phyloP scores from a whole-genome alignment of 2,888 invertebrate species.

The Augiades crinisus region DNA sequence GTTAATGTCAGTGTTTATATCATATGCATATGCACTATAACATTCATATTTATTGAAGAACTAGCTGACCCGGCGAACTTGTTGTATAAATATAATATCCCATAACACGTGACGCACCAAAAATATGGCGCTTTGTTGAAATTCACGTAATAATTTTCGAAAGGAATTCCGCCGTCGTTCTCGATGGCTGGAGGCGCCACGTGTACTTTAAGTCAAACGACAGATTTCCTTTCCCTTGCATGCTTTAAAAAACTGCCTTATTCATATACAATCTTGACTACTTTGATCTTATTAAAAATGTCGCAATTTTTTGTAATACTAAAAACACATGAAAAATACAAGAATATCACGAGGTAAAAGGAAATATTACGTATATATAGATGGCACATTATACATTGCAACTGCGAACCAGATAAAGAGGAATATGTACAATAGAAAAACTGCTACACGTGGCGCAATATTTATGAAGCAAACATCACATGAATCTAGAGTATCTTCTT shows the following conservation, averaged over 20 bases:
- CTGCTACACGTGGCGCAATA: neutral
- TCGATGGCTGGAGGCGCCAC: conserved; percentile 17
- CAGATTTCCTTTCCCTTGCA: conserved; percentile 11
- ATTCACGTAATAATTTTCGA: conserved; percentile 19
- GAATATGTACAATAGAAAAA: too few species aligned
- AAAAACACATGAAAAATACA: too few species aligned
- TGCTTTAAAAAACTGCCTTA: conserved; percentile 11
- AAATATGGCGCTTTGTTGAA: conserved; percentile 11
- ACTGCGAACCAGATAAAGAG: neutral
- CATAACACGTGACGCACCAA: neutral
- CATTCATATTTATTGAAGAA: too few species aligned
- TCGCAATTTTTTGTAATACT: too few species aligned
- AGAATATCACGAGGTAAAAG: too few species aligned
- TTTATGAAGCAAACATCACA: neutral
- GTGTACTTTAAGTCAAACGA: conserved; percentile 3
- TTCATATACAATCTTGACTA: neutral
- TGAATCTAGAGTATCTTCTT: neutral
- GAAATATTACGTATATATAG: neutral
- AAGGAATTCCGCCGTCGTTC: conserved; percentile 13
- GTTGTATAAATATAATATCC: neutral
- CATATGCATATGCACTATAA: too few species aligned
- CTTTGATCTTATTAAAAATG: neutral
- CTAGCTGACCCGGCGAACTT: too few species aligned
- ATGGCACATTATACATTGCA: neutral
- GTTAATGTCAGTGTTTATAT: too few species aligned